These are phyloP conservation scores for Rhysida immarginata DNA, from an alignment of 1,140 invertebrate species.

Conservation along the genomic window DNA sequence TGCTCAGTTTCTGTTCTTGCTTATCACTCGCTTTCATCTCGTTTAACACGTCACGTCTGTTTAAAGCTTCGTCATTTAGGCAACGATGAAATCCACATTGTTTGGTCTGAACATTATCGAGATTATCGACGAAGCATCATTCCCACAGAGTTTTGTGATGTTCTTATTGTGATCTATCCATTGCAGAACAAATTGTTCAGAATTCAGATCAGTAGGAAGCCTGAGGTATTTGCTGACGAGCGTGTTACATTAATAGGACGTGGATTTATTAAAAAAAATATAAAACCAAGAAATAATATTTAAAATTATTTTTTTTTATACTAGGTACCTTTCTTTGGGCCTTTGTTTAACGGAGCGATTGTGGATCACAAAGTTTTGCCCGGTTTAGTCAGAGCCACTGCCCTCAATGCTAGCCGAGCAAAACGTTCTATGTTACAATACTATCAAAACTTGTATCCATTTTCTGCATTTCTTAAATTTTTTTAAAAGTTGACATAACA, in stretches of 20 bases:
- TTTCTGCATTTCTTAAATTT: background rate
- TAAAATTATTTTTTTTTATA: constrained; percentile 23
- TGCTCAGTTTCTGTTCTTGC: constrained; percentile 1
- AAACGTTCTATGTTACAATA: constrained; percentile 72
- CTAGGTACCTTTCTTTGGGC: constrained; percentile 85
- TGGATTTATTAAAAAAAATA: too few species aligned
- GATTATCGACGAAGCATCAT: constrained; percentile 94
- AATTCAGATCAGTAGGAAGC: constrained; percentile 67
- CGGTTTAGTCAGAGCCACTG: constrained; percentile 75
- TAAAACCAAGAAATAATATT: too few species aligned
- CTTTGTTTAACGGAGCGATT: constrained; percentile 86
- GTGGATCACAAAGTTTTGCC: constrained; percentile 68
- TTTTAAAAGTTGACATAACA: too few species aligned
- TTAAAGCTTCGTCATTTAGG: constrained; percentile 77
- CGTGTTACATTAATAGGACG: too few species aligned
- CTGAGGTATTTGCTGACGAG: constrained; percentile 54
- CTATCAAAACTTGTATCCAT: constrained; percentile 75
- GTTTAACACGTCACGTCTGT: too few species aligned
- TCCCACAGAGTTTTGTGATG: constrained; percentile 98
- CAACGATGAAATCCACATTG: constrained; percentile 98
- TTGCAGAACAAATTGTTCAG: constrained; percentile 61
- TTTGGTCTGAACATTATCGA: constrained; percentile 93
- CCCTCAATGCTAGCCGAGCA: constrained; percentile 77
- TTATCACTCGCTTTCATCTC: constrained; percentile 5
- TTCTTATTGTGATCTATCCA: constrained; percentile 94